A percentile compares a stretch with the other conserved stretches of the same genome.
Evolutionary conservation across 2,113 vertebrate species (phyloP).

Genomic region (Hystrix brachyura): DNA sequence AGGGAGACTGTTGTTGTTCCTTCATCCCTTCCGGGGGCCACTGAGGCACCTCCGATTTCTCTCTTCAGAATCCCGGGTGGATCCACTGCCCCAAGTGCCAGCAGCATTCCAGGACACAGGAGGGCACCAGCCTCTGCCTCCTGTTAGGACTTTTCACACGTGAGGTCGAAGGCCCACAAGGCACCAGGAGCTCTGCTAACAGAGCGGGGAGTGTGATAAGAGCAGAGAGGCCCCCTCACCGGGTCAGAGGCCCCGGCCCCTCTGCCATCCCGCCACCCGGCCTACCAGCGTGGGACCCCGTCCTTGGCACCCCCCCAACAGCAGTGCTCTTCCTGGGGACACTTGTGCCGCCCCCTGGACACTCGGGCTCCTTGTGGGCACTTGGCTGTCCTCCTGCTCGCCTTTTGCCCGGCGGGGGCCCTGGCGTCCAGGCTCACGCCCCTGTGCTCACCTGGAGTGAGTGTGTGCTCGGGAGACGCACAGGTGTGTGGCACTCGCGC

Average conservation of each 20-base stretch:
- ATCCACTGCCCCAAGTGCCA: not conserved
- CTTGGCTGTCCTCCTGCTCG: not conserved
- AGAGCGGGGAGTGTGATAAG: not conserved
- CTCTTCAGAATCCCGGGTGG: not conserved
- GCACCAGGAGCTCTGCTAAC: no score
- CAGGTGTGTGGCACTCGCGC: accelerated
- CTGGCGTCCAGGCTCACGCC: not conserved
- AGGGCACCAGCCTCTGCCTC: not conserved
- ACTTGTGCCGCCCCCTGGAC: accelerated
- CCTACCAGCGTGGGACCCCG: not conserved
- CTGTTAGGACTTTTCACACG: accelerated
- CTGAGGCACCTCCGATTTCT: accelerated
- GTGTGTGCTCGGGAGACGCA: accelerated
- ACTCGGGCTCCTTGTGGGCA: not conserved
- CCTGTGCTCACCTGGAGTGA: not conserved
- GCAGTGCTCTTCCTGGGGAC: not conserved
- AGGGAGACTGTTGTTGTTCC: not conserved
- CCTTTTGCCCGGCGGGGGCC: not conserved
- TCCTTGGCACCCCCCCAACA: not conserved
- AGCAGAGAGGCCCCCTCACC: not conserved
- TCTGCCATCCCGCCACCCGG: not conserved
- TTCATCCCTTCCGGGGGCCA: not conserved
- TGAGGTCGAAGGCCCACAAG: not conserved
- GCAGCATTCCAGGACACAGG: not conserved
- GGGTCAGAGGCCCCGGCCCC: not conserved